Base-by-base conservation (phyloP, 1,140 invertebrate genomes). In the Heliconius melpomene region DNA sequence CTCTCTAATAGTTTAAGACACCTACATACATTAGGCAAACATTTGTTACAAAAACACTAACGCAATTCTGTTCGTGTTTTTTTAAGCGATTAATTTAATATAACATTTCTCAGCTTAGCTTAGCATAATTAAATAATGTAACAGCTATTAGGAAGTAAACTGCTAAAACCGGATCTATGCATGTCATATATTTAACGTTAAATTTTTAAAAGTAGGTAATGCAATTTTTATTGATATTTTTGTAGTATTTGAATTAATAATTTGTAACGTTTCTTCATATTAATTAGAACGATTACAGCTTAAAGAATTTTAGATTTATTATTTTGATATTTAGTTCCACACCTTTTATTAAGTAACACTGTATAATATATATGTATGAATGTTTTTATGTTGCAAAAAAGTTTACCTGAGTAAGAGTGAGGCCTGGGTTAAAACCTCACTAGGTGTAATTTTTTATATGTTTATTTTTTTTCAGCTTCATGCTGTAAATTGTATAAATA, bases 31-130 rank as follows among this genome's bases (percentile, higher is more conserved):
- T 78, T 73, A 73, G 40, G 54, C 54, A 73, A 78, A 74, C 77
- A 78, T 77, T 77, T 78, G 71, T 77, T 60, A 72, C 32, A 40
- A 72, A 78, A 78, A 52, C 8, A 78, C 18, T 78, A 78, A 78
- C 71, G 70, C 70, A 78, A 77, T 57, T 18, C 46, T 36, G 71
- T 54, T 73, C 71, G n/a, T 78, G 77, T 78, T 57, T 26, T 78
- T 46, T 78, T 72, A 72, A 70, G 20, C n/a, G 60, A 71, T 16
- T 71, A 71, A 77, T 71, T 77, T 70, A 23, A 18, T 75, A 66
- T 38, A 75, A 57, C 74, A 26, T 57, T 40, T 75, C n/a, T 60
- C 7, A 32, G 54, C 20, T 40, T 75, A 16, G 36, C 74, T 75
- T 60, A 75, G n/a, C 23, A 38, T 75, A n/a, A 75, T 75, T 75